Conservation (phyloP, 2,888 invertebrate genomes). For the Hirtodrosophila confusa region DNA sequence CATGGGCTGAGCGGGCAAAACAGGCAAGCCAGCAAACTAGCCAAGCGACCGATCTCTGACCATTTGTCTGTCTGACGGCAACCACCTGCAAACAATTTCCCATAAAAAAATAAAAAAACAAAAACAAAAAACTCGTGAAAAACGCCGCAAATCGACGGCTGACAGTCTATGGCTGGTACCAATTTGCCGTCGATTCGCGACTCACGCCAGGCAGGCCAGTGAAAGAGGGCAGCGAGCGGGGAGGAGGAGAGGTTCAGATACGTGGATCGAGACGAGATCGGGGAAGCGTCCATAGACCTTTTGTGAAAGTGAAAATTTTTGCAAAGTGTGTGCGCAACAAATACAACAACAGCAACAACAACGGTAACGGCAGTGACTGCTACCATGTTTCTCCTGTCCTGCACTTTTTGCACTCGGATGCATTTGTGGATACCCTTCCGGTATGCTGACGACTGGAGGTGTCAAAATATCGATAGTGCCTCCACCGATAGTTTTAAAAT, state of each 20-base stretch:
- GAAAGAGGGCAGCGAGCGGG: slow-evolving; percentile 16
- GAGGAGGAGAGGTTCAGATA: background rate
- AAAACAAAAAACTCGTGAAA: slow-evolving; percentile 58
- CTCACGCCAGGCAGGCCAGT: slow-evolving; percentile 54
- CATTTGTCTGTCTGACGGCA: slow-evolving; percentile 61
- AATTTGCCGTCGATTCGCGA: slow-evolving; percentile 76
- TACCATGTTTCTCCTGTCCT: slow-evolving; percentile 42
- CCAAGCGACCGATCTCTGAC: slow-evolving; percentile 48
- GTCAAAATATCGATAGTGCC: no score
- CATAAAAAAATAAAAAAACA: slow-evolving; percentile 35
- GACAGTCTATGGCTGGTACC: slow-evolving; percentile 77
- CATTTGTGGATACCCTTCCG: slow-evolving; percentile 45
- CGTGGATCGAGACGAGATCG: slow-evolving; percentile 36
- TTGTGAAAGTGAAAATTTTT: slow-evolving; percentile 83
- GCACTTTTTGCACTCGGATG: slow-evolving; percentile 14
- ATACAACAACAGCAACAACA: slow-evolving; percentile 34
- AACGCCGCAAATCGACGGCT: slow-evolving; percentile 78
- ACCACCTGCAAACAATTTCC: slow-evolving; percentile 75
- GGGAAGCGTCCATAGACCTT: slow-evolving; percentile 79
- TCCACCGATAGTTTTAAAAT: no score
- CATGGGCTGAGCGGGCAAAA: slow-evolving; percentile 16
- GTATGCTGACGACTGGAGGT: no score
- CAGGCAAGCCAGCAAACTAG: slow-evolving; percentile 21
- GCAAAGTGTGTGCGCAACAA: slow-evolving; percentile 48
- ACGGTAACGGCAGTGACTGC: slow-evolving; percentile 10